Base-by-base conservation (phyloP, 2,888 invertebrate genomes). In the Drosophila macrospina region DNA sequence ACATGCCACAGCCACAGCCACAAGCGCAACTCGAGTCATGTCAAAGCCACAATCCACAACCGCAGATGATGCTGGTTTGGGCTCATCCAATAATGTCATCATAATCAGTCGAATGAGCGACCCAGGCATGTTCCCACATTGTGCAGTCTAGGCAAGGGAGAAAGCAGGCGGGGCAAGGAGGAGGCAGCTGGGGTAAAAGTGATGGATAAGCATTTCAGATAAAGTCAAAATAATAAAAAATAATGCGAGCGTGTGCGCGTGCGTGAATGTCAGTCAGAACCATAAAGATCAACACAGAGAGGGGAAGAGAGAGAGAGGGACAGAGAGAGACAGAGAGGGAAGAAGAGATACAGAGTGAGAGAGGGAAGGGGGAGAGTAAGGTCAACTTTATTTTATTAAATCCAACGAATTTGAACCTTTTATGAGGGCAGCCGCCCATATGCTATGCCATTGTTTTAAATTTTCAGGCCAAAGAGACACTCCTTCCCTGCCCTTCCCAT, bases 141-240 rank as follows among this genome's bases (percentile, higher is more conserved):
- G 73, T 56, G 54, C 41, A n/a, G 48, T 24, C 24, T 34, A 45
- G 56, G 34, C 45, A 32, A 42, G 36, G 48, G 48, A 2, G 28
- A 5, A 4, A 16, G 36, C 16, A n/a, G n/a, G n/a, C n/a, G n/a
- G n/a, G n/a, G n/a, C n/a, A n/a, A n/a, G n/a, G 13, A 39, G 57
- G 16, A 37, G 0, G 8, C 8, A 28, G 28, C 28, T 28, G 28
- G 39, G 11, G 11, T n/a, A 36, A 28, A 78, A 78, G 67, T 69
- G 75, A 63, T 74, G 80, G 82, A 83, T 83, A 76, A 84, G 80
- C 80, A 82, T 78, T 68, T 61, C 68, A 70, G 74, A 86, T 86
- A 76, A 71, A 86, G 86, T 85, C 86, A 84, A 85, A 85, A 85
- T 82, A 85, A 84, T 86, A 83, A 85, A 85, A 85, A 78, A 78